A percentile compares a stretch with the other conserved stretches of the same genome.
Evolutionary conservation across 2,888 invertebrate species (phyloP).

Genomic region (Pyrochroa serraticornis): DNA sequence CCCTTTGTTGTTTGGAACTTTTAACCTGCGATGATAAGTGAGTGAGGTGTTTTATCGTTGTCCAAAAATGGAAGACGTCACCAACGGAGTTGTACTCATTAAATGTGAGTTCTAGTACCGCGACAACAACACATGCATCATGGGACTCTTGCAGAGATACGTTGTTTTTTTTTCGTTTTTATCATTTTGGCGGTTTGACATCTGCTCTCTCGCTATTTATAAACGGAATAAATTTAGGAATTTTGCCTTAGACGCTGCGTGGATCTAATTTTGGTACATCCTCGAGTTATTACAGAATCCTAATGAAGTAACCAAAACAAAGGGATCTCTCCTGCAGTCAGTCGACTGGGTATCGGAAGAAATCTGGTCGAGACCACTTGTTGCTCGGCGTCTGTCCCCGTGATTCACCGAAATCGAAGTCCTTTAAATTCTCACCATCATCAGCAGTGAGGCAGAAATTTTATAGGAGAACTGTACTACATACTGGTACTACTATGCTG

Average conservation of each 20-base stretch:
- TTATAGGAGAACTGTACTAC: too few species aligned
- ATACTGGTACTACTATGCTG: too few species aligned
- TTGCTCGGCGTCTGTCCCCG: too few species aligned
- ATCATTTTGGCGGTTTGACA: neutral
- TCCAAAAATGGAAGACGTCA: constrained; percentile 69
- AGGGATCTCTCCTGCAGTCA: too few species aligned
- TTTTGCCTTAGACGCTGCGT: constrained; percentile 2
- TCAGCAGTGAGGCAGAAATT: too few species aligned
- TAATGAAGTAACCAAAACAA: too few species aligned
- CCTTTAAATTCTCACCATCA: too few species aligned
- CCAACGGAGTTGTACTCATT: constrained; percentile 74
- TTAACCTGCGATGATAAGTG: constrained; percentile 30
- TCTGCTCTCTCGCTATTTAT: constrained; percentile 9
- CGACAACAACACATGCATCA: neutral
- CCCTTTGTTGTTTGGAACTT: constrained; percentile 34
- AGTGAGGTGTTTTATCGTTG: constrained; percentile 48
- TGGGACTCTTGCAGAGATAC: neutral
- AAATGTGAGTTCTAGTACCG: constrained; percentile 68
- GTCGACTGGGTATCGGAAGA: too few species aligned
- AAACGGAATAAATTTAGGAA: constrained; percentile 3
- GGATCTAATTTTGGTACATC: constrained; percentile 11
- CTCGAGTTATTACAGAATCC: neutral
- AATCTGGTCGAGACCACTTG: too few species aligned
- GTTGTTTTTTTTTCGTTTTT: neutral
- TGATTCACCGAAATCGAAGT: too few species aligned